A percentile compares a stretch with the other conserved stretches of the same genome.
Conservation (phyloP, 2,888 invertebrate species). For the Ormia ochracea region DNA sequence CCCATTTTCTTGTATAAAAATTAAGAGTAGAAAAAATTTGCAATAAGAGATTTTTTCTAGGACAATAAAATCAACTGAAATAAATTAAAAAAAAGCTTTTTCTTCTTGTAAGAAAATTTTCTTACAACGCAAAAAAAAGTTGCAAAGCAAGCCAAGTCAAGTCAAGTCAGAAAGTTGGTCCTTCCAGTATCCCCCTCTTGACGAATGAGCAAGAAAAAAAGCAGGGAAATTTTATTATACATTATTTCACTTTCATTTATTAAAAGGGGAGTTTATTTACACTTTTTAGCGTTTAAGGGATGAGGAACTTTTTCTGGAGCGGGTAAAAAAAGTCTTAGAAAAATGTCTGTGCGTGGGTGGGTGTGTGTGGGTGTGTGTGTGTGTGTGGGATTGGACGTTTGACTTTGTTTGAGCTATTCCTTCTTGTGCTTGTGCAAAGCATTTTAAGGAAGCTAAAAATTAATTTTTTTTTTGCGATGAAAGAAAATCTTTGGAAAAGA, state of each 20-base stretch:
- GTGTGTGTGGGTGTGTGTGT: too few species aligned
- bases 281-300: slow-evolving; percentile 21
- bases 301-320: slow-evolving; percentile 64
- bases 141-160: too few species aligned
- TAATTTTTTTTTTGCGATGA: slow-evolving; percentile 23
- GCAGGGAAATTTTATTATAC: slow-evolving; percentile 56
- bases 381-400: slow-evolving; percentile 10
- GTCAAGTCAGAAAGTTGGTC: background rate
- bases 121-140: slow-evolving; percentile 23
- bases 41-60: slow-evolving; percentile 22
- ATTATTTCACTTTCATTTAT: slow-evolving; percentile 11
- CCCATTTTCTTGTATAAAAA: slow-evolving; percentile 3
- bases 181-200: slow-evolving; percentile 27
- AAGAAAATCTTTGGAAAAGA: slow-evolving; percentile 15
- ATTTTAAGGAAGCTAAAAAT: slow-evolving; percentile 50
- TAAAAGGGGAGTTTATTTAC: slow-evolving; percentile 40
- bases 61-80: background rate
- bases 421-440: slow-evolving; percentile 27
- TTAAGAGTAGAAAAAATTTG: slow-evolving; percentile 33
- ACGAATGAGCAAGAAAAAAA: slow-evolving; percentile 26
- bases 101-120: slow-evolving; percentile 48
- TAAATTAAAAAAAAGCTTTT: slow-evolving; percentile 44
- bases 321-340: background rate
- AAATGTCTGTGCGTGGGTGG: background rate
- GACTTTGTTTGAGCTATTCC: slow-evolving; percentile 43